A percentile compares a stretch with the other conserved stretches of the same genome.
Conservation (phyloP, 2,888 invertebrate genomes). For the Vanessa cardui region DNA sequence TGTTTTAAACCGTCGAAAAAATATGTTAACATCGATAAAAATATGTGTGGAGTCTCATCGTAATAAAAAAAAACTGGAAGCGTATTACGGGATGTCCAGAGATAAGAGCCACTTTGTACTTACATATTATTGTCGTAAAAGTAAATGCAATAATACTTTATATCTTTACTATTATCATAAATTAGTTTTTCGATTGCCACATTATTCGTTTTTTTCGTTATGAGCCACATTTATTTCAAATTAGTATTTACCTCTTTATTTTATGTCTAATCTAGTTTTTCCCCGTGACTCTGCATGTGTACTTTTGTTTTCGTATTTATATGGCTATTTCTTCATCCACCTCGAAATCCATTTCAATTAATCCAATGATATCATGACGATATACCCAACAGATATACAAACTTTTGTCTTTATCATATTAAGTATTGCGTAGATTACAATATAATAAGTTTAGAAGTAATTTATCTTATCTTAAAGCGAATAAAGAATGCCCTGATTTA, state of each 20-base stretch:
- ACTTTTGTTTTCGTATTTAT: too few relatives aligned
- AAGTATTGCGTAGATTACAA: too few relatives aligned
- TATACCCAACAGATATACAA: too few relatives aligned
- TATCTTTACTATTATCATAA: constrained; percentile 20
- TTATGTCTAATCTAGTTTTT: too few relatives aligned
- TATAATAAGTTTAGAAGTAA: too few relatives aligned
- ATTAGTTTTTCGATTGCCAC: constrained; percentile 10
- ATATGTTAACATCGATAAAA: constrained; percentile 50
- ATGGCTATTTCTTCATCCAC: too few relatives aligned
- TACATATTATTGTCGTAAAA: constrained; percentile 71
- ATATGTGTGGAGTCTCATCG: constrained; percentile 48
- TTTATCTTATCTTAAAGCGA: neutral
- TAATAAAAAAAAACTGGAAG: constrained; percentile 67
- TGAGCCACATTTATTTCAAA: neutral
- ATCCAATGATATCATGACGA: neutral
- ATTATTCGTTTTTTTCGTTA: neutral
- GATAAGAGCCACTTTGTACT: constrained; percentile 69
- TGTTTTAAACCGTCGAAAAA: constrained; percentile 44
- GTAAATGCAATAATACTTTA: constrained; percentile 56
- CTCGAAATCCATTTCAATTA: too few relatives aligned
- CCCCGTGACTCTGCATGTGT: too few relatives aligned
- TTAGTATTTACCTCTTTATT: too few relatives aligned
- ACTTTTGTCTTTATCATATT: too few relatives aligned
- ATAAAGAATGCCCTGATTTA: constrained; percentile 12
- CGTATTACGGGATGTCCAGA: constrained; percentile 72